Percentiles rank a stretch among this genome's conserved stretches.
Conservation (phyloP, 1,140 invertebrate species). For the Drosophila willistoni region DNA sequence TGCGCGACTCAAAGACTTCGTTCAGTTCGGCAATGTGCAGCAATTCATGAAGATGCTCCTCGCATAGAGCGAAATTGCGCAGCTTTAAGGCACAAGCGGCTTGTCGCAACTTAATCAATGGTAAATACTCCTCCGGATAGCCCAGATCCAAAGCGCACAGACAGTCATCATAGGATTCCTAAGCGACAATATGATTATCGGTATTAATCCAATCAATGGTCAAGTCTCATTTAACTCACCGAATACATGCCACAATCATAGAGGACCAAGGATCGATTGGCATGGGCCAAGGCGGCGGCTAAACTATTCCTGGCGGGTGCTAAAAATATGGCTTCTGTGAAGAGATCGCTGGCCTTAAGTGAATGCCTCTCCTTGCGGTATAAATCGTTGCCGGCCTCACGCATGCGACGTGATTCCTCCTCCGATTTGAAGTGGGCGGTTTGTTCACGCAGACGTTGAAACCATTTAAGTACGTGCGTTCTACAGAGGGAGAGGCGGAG, state of each 20-base stretch:
- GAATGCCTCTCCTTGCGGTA: slow-evolving; percentile 69
- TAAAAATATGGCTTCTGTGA: slow-evolving; percentile 68
- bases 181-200: not conserved
- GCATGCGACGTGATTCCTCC: slow-evolving; percentile 67
- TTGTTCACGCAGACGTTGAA: slow-evolving; percentile 66
- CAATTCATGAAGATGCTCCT: slow-evolving; percentile 67
- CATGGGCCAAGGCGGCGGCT: slow-evolving; percentile 64
- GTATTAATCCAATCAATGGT: not conserved
- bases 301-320: slow-evolving; percentile 58
- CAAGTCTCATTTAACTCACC: slow-evolving; percentile 30
- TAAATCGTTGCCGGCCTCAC: slow-evolving; percentile 69
- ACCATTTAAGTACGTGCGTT: slow-evolving; percentile 70
- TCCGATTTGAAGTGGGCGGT: slow-evolving; percentile 67
- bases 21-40: slow-evolving; percentile 68
- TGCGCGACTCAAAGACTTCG: slow-evolving; percentile 66
- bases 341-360: slow-evolving; percentile 67
- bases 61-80: slow-evolving; percentile 67
- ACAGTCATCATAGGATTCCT: slow-evolving; percentile 73
- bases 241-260: slow-evolving; percentile 68
- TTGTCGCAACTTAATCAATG: slow-evolving; percentile 72
- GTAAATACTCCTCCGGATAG: slow-evolving; percentile 68
- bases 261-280: slow-evolving; percentile 64
- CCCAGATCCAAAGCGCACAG: slow-evolving; percentile 65
- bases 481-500: slow-evolving; percentile 16
- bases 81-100: slow-evolving; percentile 76